Evolutionary conservation across 2,113 vertebrate genomes (phyloP).

Genomic region (Cranoglanis bouderius): DNA sequence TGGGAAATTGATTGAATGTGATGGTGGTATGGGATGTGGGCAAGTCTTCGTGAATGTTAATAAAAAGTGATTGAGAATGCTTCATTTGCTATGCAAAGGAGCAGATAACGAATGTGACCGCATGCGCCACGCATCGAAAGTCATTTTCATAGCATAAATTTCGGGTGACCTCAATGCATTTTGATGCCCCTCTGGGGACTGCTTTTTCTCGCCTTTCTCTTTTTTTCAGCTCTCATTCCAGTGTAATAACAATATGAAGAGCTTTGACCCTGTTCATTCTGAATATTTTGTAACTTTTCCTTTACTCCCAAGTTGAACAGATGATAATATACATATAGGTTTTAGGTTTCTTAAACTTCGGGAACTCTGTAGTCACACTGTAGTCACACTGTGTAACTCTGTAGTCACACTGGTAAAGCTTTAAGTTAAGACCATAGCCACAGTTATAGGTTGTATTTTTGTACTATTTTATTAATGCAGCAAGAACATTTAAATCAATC

Average conservation of each 20-base stretch:
- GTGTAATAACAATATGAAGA: conserved; percentile 40
- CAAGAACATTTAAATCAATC: no score
- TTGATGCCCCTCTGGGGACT: conserved; percentile 22
- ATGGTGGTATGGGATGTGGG: conserved; percentile 17
- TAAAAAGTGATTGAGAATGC: conserved; percentile 45
- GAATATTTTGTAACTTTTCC: conserved; percentile 15
- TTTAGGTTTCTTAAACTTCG: conserved; percentile 1
- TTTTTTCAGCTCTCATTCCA: conserved; percentile 26
- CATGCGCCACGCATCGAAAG: conserved; percentile 24
- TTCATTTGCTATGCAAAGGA: conserved; percentile 49
- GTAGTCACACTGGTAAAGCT: not conserved
- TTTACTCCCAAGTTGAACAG: conserved; percentile 10
- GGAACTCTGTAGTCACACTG: not conserved
- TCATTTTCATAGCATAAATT: conserved; percentile 54
- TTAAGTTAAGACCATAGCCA: not conserved
- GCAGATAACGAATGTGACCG: conserved; percentile 43
- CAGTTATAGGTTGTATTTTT: not conserved
- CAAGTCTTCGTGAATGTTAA: conserved; percentile 49
- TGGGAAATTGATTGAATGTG: conserved; percentile 53
- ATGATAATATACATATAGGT: not conserved
- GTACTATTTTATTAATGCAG: not conserved
- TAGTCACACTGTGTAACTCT: not conserved
- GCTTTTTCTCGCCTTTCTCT: conserved; percentile 17
- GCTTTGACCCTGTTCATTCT: conserved; percentile 31
- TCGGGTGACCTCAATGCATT: conserved; percentile 52